Percentiles rank a stretch among this genome's conserved stretches.
These are phyloP conservation scores for Heterotis niloticus DNA, from an alignment of 2,113 vertebrate genomes.

Conservation along the genomic window DNA sequence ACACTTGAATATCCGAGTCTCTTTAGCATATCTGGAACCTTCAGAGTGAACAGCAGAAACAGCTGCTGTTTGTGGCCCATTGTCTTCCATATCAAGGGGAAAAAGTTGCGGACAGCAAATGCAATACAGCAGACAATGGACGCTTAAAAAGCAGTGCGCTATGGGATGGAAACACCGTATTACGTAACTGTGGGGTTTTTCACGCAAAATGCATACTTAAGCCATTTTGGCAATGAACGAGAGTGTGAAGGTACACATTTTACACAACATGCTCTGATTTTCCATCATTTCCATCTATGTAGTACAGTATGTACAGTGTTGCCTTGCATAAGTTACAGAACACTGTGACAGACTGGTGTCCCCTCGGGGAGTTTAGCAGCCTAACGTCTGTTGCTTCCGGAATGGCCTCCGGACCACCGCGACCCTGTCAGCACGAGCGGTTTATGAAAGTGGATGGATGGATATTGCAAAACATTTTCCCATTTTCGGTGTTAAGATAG, in stretches of 20 bases:
- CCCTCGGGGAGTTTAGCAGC: too few relatives aligned
- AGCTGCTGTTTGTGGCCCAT: background rate
- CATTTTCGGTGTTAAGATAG: background rate
- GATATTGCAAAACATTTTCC: too few relatives aligned
- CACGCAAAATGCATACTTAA: background rate
- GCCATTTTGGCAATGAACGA: background rate
- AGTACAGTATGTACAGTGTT: too few relatives aligned
- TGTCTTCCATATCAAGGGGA: background rate
- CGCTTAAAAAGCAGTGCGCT: background rate
- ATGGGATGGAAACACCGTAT: background rate
- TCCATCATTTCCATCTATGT: too few relatives aligned
- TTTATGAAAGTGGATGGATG: too few relatives aligned
- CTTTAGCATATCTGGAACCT: slow-evolving; percentile 1
- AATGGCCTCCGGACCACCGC: too few relatives aligned
- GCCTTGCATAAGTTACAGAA: too few relatives aligned
- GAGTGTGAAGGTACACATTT: too few relatives aligned
- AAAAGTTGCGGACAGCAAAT: background rate
- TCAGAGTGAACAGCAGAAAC: background rate
- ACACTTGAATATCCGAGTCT: background rate
- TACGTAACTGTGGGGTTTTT: background rate
- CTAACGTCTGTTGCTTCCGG: too few relatives aligned
- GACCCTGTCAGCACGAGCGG: too few relatives aligned
- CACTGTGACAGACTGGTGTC: too few relatives aligned
- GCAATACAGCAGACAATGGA: background rate
- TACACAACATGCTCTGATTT: too few relatives aligned